Conservation (phyloP, 2,797 vertebrate genomes). For the Prunella strophiata region DNA sequence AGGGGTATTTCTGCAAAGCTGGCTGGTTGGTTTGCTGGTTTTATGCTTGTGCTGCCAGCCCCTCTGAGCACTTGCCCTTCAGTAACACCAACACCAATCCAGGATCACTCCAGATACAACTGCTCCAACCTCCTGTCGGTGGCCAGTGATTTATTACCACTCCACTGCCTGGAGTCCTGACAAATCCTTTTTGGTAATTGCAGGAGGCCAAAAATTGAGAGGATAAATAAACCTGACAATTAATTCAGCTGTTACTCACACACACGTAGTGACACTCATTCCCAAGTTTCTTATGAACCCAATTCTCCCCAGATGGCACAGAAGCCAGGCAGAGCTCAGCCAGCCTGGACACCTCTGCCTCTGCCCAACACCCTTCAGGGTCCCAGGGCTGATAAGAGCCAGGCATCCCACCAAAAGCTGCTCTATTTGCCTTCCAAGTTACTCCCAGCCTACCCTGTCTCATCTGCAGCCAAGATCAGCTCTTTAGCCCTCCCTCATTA, state of each 20-base stretch:
- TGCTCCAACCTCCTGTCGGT: background rate
- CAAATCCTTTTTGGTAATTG: constrained; percentile 22
- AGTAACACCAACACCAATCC: background rate
- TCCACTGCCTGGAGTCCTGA: background rate
- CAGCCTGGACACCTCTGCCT: background rate
- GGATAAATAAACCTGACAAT: constrained; percentile 30
- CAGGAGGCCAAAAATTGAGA: background rate
- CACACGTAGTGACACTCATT: accelerated
- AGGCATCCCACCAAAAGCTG: background rate
- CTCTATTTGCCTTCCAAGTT: background rate
- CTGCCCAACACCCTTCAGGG: background rate
- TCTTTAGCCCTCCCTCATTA: constrained; percentile 46
- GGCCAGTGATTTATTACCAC: constrained; percentile 38
- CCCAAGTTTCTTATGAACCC: background rate
- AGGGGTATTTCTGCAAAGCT: background rate
- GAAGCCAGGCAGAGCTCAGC: background rate
- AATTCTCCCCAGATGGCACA: background rate
- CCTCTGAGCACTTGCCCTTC: background rate
- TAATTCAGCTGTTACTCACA: background rate
- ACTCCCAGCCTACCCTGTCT: background rate
- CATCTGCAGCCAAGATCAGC: constrained; percentile 57
- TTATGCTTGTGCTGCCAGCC: background rate
- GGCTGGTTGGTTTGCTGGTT: background rate
- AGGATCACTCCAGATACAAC: background rate
- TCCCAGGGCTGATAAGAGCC: background rate